These are phyloP conservation scores for Eupithecia vulgata DNA, from an alignment of 2,888 invertebrate genomes.

Conservation along the genomic window DNA sequence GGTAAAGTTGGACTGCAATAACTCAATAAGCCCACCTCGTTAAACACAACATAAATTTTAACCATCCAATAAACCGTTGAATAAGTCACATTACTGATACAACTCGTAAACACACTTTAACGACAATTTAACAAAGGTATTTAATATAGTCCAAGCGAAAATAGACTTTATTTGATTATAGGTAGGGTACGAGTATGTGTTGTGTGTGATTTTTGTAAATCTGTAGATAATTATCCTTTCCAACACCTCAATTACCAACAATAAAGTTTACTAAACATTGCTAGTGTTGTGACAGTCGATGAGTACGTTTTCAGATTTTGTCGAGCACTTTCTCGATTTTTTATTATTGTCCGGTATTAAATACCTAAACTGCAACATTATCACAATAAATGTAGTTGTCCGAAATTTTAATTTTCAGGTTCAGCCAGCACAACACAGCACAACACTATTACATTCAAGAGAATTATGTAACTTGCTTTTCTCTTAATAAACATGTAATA, in stretches of 20 bases:
- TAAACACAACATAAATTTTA: slow-evolving; percentile 23
- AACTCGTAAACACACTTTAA: slow-evolving; percentile 33
- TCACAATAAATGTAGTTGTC: too few species aligned
- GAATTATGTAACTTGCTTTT: too few species aligned
- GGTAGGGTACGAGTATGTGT: background rate
- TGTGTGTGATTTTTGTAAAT: slow-evolving; percentile 31
- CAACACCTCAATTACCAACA: slow-evolving; percentile 37
- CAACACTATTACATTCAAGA: too few species aligned
- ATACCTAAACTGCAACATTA: too few species aligned
- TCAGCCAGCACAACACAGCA: too few species aligned
- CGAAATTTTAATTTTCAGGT: too few species aligned
- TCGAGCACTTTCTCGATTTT: background rate
- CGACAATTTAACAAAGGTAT: slow-evolving; percentile 23
- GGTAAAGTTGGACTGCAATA: background rate
- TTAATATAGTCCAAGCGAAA: slow-evolving; percentile 7
- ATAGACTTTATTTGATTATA: slow-evolving; percentile 6
- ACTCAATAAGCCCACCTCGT: slow-evolving; percentile 24
- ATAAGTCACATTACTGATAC: slow-evolving; percentile 33
- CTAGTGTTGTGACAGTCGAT: slow-evolving; percentile 23
- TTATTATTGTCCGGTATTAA: too few species aligned
- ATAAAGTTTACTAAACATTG: slow-evolving; percentile 34
- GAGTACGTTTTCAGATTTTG: background rate
- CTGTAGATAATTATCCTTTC: slow-evolving; percentile 37
- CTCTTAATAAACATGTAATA: too few species aligned
- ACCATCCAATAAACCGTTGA: slow-evolving; percentile 32